Evolutionary conservation across 2,888 invertebrate species (phyloP).

Genomic region (Latheticus oryzae): DNA sequence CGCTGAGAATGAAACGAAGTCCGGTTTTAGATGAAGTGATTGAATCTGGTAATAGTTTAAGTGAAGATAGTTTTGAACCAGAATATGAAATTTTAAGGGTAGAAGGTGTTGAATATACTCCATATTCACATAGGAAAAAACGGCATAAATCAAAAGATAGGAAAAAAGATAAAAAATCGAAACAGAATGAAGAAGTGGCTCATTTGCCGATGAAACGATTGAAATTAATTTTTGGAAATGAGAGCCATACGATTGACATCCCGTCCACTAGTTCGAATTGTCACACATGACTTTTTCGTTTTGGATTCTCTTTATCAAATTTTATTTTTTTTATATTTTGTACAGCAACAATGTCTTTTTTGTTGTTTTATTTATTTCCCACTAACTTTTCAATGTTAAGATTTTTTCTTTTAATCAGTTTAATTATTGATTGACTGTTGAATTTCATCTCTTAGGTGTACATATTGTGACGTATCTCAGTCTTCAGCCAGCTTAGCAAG

Average conservation of each 20-base stretch:
- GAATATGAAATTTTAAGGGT: conserved; percentile 88
- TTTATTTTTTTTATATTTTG: conserved; percentile 27
- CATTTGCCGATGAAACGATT: conserved; percentile 80
- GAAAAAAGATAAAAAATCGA: conserved; percentile 59
- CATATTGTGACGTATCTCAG: not conserved
- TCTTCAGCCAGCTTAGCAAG: not conserved
- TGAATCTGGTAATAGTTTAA: conserved; percentile 80
- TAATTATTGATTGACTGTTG: conserved; percentile 8
- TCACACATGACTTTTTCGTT: conserved; percentile 44
- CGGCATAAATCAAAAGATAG: conserved; percentile 71
- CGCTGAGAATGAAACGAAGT: conserved; percentile 87
- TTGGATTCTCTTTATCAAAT: conserved; percentile 22
- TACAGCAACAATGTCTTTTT: conserved; percentile 27
- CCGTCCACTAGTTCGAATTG: conserved; percentile 77
- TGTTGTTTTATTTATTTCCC: conserved; percentile 33
- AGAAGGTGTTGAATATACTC: conserved; percentile 75
- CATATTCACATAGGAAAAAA: conserved; percentile 69
- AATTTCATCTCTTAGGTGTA: conserved; percentile 19
- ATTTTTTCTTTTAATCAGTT: not conserved
- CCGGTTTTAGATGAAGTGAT: conserved; percentile 87
- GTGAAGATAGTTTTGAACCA: conserved; percentile 75
- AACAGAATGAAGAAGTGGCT: conserved; percentile 45
- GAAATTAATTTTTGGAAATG: conserved; percentile 88
- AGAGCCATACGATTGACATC: conserved; percentile 89
- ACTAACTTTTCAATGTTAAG: conserved; percentile 13